phyloP scores from a whole-genome alignment of 2,888 invertebrate species.

The Shargacucullia verbasci region DNA sequence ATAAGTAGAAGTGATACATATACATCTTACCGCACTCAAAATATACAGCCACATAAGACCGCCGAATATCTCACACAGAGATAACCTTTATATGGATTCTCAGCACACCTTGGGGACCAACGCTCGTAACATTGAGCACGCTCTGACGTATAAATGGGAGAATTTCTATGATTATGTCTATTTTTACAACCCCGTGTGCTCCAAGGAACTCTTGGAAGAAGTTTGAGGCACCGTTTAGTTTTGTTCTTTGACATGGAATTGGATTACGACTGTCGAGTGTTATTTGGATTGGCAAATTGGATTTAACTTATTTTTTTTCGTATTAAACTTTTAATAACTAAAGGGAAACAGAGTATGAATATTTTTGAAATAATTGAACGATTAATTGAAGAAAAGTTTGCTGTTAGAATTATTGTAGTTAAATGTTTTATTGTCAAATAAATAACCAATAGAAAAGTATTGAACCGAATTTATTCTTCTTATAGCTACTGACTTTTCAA shows the following conservation, averaged over 20 bases:
- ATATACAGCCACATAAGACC: slow-evolving; percentile 46
- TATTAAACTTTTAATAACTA: not conserved
- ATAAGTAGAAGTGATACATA: slow-evolving; percentile 33
- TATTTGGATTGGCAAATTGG: not conserved
- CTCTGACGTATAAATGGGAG: slow-evolving; percentile 51
- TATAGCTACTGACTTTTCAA: not conserved
- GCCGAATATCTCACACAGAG: slow-evolving; percentile 38
- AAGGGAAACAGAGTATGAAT: not conserved
- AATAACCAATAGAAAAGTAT: too few relatives aligned
- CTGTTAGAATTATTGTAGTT: too few relatives aligned
- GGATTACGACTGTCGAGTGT: not conserved
- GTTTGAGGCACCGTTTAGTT: slow-evolving; percentile 20
- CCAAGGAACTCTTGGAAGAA: slow-evolving; percentile 8
- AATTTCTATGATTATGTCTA: slow-evolving; percentile 56
- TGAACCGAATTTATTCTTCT: too few relatives aligned
- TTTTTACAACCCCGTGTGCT: slow-evolving; percentile 41
- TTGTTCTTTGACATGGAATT: slow-evolving; percentile 14
- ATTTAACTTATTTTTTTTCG: too few relatives aligned
- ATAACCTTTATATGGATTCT: slow-evolving; percentile 56
- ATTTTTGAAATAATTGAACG: too few relatives aligned
- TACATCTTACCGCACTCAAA: slow-evolving; percentile 43
- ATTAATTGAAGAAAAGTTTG: too few relatives aligned
- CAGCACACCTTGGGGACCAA: slow-evolving; percentile 52
- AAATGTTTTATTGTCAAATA: too few relatives aligned
- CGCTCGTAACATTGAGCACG: slow-evolving; percentile 45